These are phyloP conservation scores for Limonius californicus DNA, from an alignment of 1,140 invertebrate species.

Conservation along the genomic window DNA sequence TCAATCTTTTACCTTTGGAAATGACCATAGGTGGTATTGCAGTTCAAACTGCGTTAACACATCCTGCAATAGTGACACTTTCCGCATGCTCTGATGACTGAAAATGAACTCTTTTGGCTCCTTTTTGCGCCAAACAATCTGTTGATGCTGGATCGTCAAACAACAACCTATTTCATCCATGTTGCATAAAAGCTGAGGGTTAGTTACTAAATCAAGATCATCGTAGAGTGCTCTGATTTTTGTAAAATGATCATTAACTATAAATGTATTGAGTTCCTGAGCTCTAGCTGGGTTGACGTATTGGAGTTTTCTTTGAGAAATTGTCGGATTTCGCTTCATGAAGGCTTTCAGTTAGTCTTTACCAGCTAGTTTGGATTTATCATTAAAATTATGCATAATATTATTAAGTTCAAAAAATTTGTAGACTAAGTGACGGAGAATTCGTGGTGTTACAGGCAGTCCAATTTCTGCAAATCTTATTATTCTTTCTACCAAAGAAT, in stretches of 20 bases:
- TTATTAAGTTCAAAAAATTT: neutral
- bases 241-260: slow-evolving; percentile 40
- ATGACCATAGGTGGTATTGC: too few relatives aligned
- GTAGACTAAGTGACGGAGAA: neutral
- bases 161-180: slow-evolving; percentile 45
- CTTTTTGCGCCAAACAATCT: slow-evolving; percentile 35
- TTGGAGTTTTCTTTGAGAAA: too few relatives aligned
- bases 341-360: slow-evolving; percentile 34
- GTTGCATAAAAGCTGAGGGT: slow-evolving; percentile 42
- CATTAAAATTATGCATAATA: slow-evolving; percentile 30
- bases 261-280: slow-evolving; percentile 41
- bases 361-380: slow-evolving; percentile 22
- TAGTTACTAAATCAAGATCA: slow-evolving; percentile 31
- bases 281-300: slow-evolving; percentile 41
- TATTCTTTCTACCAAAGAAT: neutral
- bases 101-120: slow-evolving; percentile 38
- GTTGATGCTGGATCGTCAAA: slow-evolving; percentile 43
- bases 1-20: too few relatives aligned
- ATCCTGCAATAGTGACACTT: slow-evolving; percentile 43
- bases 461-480: slow-evolving; percentile 4
- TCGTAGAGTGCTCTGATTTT: slow-evolving; percentile 34
- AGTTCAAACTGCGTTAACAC: slow-evolving; percentile 29
- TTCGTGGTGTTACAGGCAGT: slow-evolving; percentile 2
- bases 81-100: too few relatives aligned
- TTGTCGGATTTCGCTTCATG: slow-evolving; percentile 29